Evolutionary conservation across 2,797 vertebrate species (phyloP), one percentile per base, ranked within the genome.

Genomic region (Apodemus agrarius): DNA sequence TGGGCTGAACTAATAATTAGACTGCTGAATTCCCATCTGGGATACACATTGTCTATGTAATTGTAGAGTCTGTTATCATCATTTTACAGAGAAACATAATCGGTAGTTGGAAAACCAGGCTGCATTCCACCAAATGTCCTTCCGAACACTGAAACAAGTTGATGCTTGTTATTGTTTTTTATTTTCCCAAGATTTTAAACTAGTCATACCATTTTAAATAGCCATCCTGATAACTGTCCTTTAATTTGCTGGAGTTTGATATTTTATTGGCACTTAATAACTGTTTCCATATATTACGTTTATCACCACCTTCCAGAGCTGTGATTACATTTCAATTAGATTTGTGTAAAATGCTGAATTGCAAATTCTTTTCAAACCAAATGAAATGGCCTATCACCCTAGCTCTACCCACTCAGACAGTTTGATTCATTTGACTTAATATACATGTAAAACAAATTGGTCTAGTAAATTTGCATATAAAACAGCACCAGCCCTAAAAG

Each of bases 391-490:
- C 97, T 96, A 37, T 96, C 87, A 81, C 97, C 92, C 90, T 91
- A 86, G 49, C 89, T 98, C 63, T 79, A 96, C 97, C 92, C 91
- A 96, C 4, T 14, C 74, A 97, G 97, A 97, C 96, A 97, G 98
- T 98, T 97, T 97, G 87, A 97, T 96, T 57, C 75, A 90, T 98
- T 98, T 97, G 96, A 94, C 90, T 98, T 98, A 97, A 98, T 97
- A 89, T 63, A 97, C 43, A 69, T 86, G 94, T 96, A 97, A 98
- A 97, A 97, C 93, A 97, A 98, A 98, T 98, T 97, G 69, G 57
- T 61, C 65, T 80, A 84, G 80, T 37, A 91, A 89, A 98, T 98
- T 98, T 98, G 85, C 96, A 97, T 98, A 96, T 94, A 97, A 98
- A 98, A 97, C 96, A 76, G 37, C 52, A 78, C 26, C 49, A 80